Evolutionary conservation across 2,113 vertebrate species (phyloP), one percentile per base, ranked within the genome.

Genomic region (Trogon melanurus): DNA sequence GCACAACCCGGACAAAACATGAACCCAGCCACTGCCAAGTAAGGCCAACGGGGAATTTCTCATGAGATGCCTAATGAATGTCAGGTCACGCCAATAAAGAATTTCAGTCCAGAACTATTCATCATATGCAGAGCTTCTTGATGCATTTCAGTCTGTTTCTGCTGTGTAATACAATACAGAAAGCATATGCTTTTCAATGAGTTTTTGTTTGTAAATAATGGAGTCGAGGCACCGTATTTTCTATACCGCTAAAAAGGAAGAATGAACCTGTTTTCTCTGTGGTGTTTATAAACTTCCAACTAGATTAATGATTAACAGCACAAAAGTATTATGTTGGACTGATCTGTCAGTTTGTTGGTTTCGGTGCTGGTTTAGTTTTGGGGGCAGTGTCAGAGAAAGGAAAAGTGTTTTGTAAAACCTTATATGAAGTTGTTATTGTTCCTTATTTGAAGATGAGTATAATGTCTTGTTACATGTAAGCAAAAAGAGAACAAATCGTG

Each of bases 381-480:
- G 12, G 32, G 45, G 1, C 11, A 2, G 8, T 44, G 36, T 38
- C 30, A 83, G 47, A 32, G 9, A 79, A 66, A 69, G 34, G 26
- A 76, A 57, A 75, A 79, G 16, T 30, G 32, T 16, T 82, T 75
- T 72, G 11, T 48, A 48, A 74, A 89, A 73, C 14, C 16, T 7
- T 22, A 10, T 11, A 15, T 61, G 47, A 61, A 20, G 25, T 61
- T 45, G 18, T 53, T 71, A 2, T 27, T 84, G 21, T 32, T 88
- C 11, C 10, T 26, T 53, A 22, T 69, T 61, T 90, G 58, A 85
- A 65, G 50, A 34, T 36, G 13, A 48, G 6, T 14, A 34, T 69
- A 18, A 2, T 13, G 18, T 30, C 18, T 21, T 7, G 9, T 45
- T 75, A 44, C 14, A 51, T 2, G 0, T n/a, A 53, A 82, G 19